phyloP scores from a whole-genome alignment of 2,113 vertebrate species.

The Oostethus manadensis region DNA sequence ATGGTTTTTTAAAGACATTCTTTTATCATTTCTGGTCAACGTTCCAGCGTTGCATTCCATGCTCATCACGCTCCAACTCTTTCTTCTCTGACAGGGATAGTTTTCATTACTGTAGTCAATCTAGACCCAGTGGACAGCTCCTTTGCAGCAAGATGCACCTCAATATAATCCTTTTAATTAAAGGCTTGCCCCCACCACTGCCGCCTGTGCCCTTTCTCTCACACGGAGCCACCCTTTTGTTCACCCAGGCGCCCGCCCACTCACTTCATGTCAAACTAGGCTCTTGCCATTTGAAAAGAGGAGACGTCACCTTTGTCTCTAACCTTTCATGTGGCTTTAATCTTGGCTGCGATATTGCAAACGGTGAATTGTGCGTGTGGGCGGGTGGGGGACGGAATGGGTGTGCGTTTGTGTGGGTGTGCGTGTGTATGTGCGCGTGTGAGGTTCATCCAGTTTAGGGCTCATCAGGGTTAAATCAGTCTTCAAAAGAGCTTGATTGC shows the following conservation, averaged over 20 bases:
- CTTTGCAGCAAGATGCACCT: constrained; percentile 69
- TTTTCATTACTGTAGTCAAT: constrained; percentile 79
- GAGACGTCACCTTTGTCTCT: constrained; percentile 75
- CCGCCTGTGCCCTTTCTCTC: constrained; percentile 62
- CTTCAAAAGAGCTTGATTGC: constrained; percentile 69
- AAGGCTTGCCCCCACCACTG: constrained; percentile 60
- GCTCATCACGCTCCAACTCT: constrained; percentile 32
- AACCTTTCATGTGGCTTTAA: constrained; percentile 72
- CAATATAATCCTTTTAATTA: constrained; percentile 81
- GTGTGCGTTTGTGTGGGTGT: constrained; percentile 8
- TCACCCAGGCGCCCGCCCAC: constrained; percentile 69
- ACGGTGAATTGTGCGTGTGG: constrained; percentile 38
- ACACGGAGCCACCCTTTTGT: constrained; percentile 67
- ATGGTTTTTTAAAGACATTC: constrained; percentile 30
- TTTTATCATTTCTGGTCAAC: constrained; percentile 27
- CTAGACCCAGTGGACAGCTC: constrained; percentile 68
- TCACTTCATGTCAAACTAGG: constrained; percentile 71
- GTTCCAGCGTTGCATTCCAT: constrained; percentile 17
- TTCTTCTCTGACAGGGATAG: constrained; percentile 58
- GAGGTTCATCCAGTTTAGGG: constrained; percentile 55
- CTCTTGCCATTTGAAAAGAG: constrained; percentile 73
- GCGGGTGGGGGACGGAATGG: too few relatives aligned
- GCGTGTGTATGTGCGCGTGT: constrained; percentile 15
- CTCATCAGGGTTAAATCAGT: constrained; percentile 71
- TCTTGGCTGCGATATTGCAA: constrained; percentile 69